Base-by-base conservation (phyloP, 2,888 invertebrate genomes). In the Drosophila nr. perissopoda region DNA sequence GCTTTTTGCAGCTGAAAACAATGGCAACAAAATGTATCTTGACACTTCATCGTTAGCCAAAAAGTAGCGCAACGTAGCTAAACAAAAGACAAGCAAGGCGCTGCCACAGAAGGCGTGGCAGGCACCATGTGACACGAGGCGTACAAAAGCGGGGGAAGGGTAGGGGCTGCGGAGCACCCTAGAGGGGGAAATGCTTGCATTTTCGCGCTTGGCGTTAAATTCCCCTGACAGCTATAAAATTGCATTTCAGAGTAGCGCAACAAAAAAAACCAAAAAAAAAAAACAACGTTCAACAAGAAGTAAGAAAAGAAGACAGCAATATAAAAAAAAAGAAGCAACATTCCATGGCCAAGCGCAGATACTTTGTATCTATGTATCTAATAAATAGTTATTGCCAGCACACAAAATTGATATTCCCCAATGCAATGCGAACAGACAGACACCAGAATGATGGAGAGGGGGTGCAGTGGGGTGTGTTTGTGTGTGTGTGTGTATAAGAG, bases 171-270 rank as follows among this genome's bases (percentile, higher is more conserved):
- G 45, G 2, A 45, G 4, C 45, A 45, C 16, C 45, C 45, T 4
- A 42, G n/a, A 45, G 27, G 62, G 61, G 45, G 45, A 71, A 77
- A 63, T 69, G 74, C 62, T 75, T 82, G 82, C 78, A 89, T 90
- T 83, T 90, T 83, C 78, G 82, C 82, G 88, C 82, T 89, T 82
- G 87, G 88, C 84, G 89, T 91, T 82, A 89, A 91, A 91, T 90
- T 92, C 92, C 91, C 92, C 74, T 91, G 92, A 92, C 92, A 91
- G 91, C 90, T 89, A 91, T 92, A 92, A 92, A 92, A 91, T 91
- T 92, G 92, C 91, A 91, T 90, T 92, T 91, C 88, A 86, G 83
- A 91, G 90, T 78, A 89, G 88, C 73, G 53, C 58, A 68, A 33
- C 57, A 78, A 64, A 69, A 56, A 66, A 59, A 52, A 16, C 62